Conservation (phyloP, 2,888 invertebrate genomes). For the Drosophila infuscata region DNA sequence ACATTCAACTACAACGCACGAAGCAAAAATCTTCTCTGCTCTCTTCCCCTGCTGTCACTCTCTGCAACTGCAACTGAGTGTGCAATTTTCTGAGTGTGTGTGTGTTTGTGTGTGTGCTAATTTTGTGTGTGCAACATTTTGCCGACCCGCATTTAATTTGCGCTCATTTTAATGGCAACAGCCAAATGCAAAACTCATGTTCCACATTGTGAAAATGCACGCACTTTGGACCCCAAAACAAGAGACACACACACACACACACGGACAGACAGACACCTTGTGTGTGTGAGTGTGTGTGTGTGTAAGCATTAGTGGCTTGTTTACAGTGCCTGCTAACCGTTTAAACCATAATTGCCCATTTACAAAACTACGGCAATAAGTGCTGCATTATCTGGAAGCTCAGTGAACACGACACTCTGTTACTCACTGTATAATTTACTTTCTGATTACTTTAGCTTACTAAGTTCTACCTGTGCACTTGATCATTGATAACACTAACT, state of each 20-base stretch:
- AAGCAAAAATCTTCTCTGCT: conserved; percentile 33
- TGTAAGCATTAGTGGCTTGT: conserved; percentile 60
- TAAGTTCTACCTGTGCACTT: conserved; percentile 16
- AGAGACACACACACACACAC: conserved; percentile 9
- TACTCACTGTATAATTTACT: conserved; percentile 41
- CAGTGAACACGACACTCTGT: conserved; percentile 4
- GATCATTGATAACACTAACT: conserved; percentile 4
- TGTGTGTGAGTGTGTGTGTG: neutral
- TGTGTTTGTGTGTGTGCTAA: conserved; percentile 73
- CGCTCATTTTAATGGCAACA: conserved; percentile 78
- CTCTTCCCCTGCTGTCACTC: neutral
- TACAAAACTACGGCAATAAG: conserved; percentile 27
- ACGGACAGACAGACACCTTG: neutral
- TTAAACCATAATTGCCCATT: conserved; percentile 34
- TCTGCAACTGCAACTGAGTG: conserved; percentile 25
- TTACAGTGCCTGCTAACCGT: conserved; percentile 59
- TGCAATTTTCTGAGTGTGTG: conserved; percentile 55
- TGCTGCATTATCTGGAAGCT: conserved; percentile 13
- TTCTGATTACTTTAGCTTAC: neutral
- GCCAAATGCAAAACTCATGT: conserved; percentile 82
- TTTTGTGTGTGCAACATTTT: conserved; percentile 75
- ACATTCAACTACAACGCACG: conserved; percentile 63
- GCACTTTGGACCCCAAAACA: conserved; percentile 56
- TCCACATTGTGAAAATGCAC: conserved; percentile 68
- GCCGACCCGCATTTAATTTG: conserved; percentile 82